These are phyloP conservation scores for Marronus borbonicus DNA, from an alignment of 2,888 invertebrate species.

Conservation along the genomic window DNA sequence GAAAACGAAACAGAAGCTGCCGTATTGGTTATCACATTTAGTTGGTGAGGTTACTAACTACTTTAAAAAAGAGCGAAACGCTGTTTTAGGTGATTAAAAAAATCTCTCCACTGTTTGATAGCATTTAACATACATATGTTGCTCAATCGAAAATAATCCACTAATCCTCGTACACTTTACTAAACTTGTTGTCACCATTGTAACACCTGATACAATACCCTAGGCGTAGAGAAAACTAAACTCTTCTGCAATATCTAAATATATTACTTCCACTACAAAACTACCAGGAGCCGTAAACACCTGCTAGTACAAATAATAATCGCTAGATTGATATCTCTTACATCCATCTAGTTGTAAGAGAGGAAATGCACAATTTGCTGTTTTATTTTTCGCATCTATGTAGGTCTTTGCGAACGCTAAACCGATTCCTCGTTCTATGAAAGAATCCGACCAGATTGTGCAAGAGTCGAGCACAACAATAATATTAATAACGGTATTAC, in stretches of 20 bases:
- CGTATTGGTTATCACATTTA: too few relatives aligned
- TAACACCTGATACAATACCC: background rate
- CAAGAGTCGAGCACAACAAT: slow-evolving; percentile 7
- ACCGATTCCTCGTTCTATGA: slow-evolving; percentile 21
- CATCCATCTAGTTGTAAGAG: background rate
- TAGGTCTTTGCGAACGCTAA: slow-evolving; percentile 6
- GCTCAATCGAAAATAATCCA: background rate
- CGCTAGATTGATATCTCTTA: slow-evolving; percentile 26
- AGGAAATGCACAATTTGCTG: slow-evolving; percentile 32
- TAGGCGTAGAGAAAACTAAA: background rate
- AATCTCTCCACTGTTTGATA: background rate
- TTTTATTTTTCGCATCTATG: slow-evolving; percentile 20
- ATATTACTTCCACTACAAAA: slow-evolving; percentile 5
- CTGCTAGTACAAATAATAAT: slow-evolving; percentile 19
- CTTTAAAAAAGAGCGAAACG: too few relatives aligned
- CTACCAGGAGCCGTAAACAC: slow-evolving; percentile 1
- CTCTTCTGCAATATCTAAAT: background rate
- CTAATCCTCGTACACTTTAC: too few relatives aligned
- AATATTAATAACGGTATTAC: slow-evolving; percentile 30
- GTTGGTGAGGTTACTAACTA: too few relatives aligned
- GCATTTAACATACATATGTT: background rate
- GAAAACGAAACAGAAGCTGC: too few relatives aligned
- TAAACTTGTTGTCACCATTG: too few relatives aligned
- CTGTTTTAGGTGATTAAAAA: too few relatives aligned
- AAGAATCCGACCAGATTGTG: slow-evolving; percentile 16